Evolutionary conservation across 2,113 vertebrate genomes (phyloP).

Genomic region (Hylia prasina): DNA sequence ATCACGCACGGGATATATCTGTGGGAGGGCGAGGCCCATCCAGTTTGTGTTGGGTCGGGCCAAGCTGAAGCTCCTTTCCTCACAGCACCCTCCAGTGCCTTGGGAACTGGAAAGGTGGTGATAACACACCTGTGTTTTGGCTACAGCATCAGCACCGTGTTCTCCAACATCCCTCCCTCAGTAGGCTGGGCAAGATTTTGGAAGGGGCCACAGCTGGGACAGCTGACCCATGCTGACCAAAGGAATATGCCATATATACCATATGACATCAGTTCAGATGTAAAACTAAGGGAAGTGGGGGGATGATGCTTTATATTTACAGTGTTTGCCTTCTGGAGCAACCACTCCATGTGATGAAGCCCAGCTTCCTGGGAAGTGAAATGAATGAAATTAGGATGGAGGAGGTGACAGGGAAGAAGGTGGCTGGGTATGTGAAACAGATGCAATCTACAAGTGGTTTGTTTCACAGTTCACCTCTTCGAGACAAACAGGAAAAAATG

Average conservation of each 20-base stretch:
- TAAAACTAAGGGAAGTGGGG: not conserved
- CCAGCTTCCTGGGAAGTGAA: not conserved
- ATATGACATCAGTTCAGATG: not conserved
- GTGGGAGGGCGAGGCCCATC: not conserved
- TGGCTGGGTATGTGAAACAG: not conserved
- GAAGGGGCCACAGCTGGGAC: not conserved
- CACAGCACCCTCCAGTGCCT: not conserved
- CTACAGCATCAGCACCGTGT: not conserved
- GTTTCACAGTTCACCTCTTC: not conserved
- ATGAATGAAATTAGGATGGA: not conserved
- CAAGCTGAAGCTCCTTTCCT: not conserved
- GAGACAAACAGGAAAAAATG: not conserved
- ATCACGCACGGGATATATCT: accelerated
- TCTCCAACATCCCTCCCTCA: not conserved
- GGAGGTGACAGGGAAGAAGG: not conserved
- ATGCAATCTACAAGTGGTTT: not conserved
- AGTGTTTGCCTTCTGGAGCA: not conserved
- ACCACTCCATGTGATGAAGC: not conserved
- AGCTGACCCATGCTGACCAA: not conserved
- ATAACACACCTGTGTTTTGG: not conserved
- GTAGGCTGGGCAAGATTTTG: not conserved
- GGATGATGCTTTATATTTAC: not conserved
- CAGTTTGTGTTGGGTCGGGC: not conserved
- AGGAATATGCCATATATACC: not conserved
- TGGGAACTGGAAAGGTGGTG: not conserved